Evolutionary conservation across 2,797 vertebrate species (phyloP), one percentile per base, ranked within the genome.

Genomic region (Echeneis naucrates): DNA sequence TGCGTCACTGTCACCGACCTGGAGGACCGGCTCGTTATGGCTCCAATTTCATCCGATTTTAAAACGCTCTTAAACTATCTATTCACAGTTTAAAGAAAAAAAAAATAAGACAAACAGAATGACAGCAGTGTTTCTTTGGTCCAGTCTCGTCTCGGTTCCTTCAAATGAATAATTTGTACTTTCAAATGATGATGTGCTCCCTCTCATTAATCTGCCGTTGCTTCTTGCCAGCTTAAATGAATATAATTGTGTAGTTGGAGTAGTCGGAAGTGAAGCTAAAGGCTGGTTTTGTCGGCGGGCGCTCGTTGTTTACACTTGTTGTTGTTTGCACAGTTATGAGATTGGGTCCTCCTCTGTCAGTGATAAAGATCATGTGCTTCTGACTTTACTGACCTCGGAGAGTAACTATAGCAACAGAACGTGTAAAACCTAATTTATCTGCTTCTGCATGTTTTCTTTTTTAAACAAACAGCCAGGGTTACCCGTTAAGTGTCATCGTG

Each of bases 1-100:
- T 79, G 4, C 17, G 26, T 82, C 70, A 72, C 32, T 63, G 58
- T 65, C 69, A 40, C 27, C 12, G 32, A 71, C 33, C 44, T 68
- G 37, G 47, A 62, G 69, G 21, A 71, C 44, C n/a, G n/a, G n/a
- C n/a, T n/a, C n/a, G n/a, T n/a, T n/a, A n/a, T n/a, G n/a, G n/a
- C n/a, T n/a, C n/a, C n/a, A n/a, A n/a, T n/a, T n/a, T n/a, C n/a
- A n/a, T n/a, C n/a, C n/a, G n/a, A n/a, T n/a, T n/a, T n/a, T n/a
- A n/a, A n/a, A n/a, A n/a, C n/a, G n/a, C n/a, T n/a, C 35, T 12
- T 21, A 37, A 54, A 68, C 56, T 61, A 37, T 24, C 8, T 8
- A 23, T 19, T 33, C 14, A 32, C 8, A 19, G 30, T 19, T n/a
- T n/a, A n/a, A n/a, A n/a, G n/a, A 32, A 24, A 50, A n/a, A n/a